Conservation (phyloP, 1,140 invertebrate species). For the Diachasma alloeum region DNA sequence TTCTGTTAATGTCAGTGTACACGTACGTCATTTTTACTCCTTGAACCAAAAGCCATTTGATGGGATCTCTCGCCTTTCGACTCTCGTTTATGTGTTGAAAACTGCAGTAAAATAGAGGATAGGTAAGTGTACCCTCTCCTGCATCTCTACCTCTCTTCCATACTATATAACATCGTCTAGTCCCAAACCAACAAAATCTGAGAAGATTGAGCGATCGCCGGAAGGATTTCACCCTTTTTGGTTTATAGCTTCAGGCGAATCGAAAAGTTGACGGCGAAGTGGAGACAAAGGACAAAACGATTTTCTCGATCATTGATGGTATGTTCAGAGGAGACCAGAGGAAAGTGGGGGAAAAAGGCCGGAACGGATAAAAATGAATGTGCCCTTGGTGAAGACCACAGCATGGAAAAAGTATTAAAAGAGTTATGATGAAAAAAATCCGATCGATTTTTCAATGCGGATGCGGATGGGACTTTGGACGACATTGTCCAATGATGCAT, state of each 20-base stretch:
- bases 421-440: background rate
- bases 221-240: constrained; percentile 5
- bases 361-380: constrained; percentile 3
- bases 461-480: background rate
- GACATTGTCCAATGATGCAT: too few relatives aligned
- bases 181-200: background rate
- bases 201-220: constrained; percentile 4
- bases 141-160: background rate
- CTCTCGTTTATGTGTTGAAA: constrained; percentile 4
- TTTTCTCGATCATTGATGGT: constrained; percentile 5
- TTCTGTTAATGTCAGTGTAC: background rate
- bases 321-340: background rate
- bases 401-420: background rate
- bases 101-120: background rate
- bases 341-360: background rate
- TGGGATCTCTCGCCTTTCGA: background rate
- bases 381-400: background rate
- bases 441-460: background rate
- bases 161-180: background rate
- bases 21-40: background rate
- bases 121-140: background rate
- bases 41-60: constrained; percentile 4
- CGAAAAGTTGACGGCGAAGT: constrained; percentile 5
- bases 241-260: background rate
- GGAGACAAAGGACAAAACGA: background rate